Base-by-base conservation (phyloP, 2,888 invertebrate genomes). In the Cerceris rybyensis region DNA sequence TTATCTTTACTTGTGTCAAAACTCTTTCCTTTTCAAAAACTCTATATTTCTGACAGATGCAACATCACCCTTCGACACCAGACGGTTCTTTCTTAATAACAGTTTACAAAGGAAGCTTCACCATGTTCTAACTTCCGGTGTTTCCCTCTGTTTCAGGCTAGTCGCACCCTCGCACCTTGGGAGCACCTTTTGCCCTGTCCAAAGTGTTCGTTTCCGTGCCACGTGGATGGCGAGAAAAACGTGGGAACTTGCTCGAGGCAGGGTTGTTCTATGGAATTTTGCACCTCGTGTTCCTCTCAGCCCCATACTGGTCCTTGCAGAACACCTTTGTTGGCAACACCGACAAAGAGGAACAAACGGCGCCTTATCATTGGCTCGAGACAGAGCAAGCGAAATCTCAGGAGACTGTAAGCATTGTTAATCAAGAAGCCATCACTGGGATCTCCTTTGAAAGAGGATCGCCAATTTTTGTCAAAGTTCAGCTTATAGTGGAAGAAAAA, bases 211-310 rank as follows among this genome's bases (percentile, higher is more conserved):
- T 92, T 92, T 72, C 90, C 92, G 2, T 91, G 90, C 68, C 89
- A 88, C 72, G 89, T 92, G 17, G 87, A 92, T 73, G 85, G 68
- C n/a, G 89, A 90, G 74, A 90, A 82, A 64, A 92, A 91, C 81
- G 78, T 91, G 58, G 92, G 91, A 43, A 88, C 87, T n/a, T 92
- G 92, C 78, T 90, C 92, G 68, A 85, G 92, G 50, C 88, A 89
- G 81, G 90, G 91, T 8, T 92, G 92, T 72, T 84, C 87, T 60
- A 90, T 91, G 86, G 90, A 92, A 82, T 92, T 92, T 72, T 92
- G 92, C 83, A 86, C 88, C 43, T 86, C 83, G 16, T 92, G 92
- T 54, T 90, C 91, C 43, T 91, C 91, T 49, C 88, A 86, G 49
- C 88, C 87, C 13, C 92, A 92, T 79, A 76, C 83, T 4, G 91